Evolutionary conservation across 2,888 invertebrate species (phyloP).

Genomic region (Andrena marginata): DNA sequence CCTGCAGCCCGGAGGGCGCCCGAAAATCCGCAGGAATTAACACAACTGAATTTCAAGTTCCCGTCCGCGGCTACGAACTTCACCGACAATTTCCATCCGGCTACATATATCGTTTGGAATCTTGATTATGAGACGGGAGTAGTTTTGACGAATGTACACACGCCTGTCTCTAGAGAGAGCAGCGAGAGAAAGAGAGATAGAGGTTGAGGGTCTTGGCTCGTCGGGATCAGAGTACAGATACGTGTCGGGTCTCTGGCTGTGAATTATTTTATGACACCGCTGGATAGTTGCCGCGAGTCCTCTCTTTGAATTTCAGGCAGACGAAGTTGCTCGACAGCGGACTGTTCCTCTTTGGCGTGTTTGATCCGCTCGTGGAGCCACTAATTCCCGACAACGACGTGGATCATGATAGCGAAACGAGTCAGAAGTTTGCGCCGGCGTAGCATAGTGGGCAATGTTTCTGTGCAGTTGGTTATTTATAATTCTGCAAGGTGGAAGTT

Average conservation of each 20-base stretch:
- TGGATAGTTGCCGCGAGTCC: constrained; percentile 11
- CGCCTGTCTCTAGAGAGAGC: constrained; percentile 10
- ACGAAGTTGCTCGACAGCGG: not conserved
- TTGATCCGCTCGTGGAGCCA: not conserved
- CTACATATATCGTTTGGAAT: constrained; percentile 65
- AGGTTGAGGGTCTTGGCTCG: not conserved
- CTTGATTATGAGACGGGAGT: constrained; percentile 66
- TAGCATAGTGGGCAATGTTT: not conserved
- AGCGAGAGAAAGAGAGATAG: not conserved
- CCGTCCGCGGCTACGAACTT: constrained; percentile 66
- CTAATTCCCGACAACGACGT: constrained; percentile 9
- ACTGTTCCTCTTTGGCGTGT: not conserved
- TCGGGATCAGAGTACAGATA: constrained; percentile 41
- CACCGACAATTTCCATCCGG: constrained; percentile 64
- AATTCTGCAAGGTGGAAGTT: not conserved
- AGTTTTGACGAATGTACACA: constrained; percentile 52
- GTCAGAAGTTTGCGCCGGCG: not conserved
- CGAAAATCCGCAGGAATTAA: constrained; percentile 75
- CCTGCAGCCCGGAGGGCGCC: constrained; percentile 59
- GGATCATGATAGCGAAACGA: not conserved
- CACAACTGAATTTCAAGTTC: constrained; percentile 75
- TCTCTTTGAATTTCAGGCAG: constrained; percentile 20
- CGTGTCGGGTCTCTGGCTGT: constrained; percentile 23
- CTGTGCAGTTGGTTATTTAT: not conserved
- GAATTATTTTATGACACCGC: constrained; percentile 48